These are phyloP conservation scores for Eospalax fontanierii DNA, from an alignment of 2,797 vertebrate species.

Conservation along the genomic window DNA sequence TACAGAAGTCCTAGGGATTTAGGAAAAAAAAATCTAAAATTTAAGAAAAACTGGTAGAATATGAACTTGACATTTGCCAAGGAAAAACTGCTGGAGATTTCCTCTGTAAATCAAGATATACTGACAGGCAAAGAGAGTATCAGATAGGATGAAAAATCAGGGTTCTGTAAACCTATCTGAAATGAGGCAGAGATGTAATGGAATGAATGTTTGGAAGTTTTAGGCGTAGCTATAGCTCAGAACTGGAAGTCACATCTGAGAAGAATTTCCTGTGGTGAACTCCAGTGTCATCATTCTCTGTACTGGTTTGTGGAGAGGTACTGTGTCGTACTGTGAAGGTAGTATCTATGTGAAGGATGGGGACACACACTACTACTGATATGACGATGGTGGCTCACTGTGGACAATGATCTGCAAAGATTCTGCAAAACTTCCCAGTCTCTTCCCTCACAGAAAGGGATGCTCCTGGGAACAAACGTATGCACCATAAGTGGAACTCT, in stretches of 20 bases:
- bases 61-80: slow-evolving; percentile 42
- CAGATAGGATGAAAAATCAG: background rate
- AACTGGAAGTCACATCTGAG: background rate
- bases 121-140: background rate
- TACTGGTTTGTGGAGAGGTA: background rate
- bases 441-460: background rate
- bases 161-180: background rate
- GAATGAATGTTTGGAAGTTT: background rate
- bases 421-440: background rate
- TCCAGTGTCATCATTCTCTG: background rate
- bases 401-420: background rate
- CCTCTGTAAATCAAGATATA: slow-evolving; percentile 57
- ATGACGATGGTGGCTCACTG: background rate
- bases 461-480: background rate
- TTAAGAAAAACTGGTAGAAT: slow-evolving; percentile 7
- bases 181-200: background rate
- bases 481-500: background rate
- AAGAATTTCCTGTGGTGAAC: background rate
- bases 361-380: background rate
- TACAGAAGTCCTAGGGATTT: background rate
- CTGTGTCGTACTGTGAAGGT: background rate
- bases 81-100: slow-evolving; percentile 43
- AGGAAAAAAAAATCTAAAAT: slow-evolving; percentile 9
- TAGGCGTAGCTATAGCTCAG: background rate
- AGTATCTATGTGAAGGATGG: background rate